Conservation (phyloP, 2,113 vertebrate species). For the Eretmochelys imbricata region DNA sequence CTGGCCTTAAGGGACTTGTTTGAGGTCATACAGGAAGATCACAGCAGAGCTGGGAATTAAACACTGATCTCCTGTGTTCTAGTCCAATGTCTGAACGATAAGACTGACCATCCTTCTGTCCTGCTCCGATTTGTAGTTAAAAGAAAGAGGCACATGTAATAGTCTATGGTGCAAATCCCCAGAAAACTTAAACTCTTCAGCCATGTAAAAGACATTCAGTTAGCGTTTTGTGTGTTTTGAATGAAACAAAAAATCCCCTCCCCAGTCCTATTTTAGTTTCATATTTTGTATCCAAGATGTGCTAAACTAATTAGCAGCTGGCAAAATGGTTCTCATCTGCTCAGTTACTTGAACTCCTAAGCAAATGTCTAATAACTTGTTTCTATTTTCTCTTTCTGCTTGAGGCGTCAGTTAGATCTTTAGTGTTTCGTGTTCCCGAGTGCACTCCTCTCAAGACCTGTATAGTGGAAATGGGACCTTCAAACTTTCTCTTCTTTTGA, state of each 20-base stretch:
- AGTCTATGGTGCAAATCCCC: not conserved
- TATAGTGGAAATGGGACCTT: accelerated
- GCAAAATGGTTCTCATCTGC: not conserved
- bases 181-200: not conserved
- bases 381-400: not conserved
- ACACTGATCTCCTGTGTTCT: accelerated
- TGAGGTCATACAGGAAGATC: not conserved
- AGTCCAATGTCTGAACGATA: not conserved
- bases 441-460: accelerated
- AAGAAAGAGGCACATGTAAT: not conserved
- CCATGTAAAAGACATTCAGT: accelerated
- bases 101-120: not conserved
- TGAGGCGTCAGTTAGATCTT: not conserved
- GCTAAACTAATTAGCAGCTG: accelerated
- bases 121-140: not conserved
- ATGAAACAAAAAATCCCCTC: not conserved
- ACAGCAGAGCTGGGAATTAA: not conserved
- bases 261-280: accelerated
- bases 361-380: not conserved
- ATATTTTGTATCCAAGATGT: accelerated
- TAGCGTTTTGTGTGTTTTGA: not conserved
- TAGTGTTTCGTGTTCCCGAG: not conserved
- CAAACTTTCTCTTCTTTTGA: not conserved
- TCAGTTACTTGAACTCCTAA: not conserved
- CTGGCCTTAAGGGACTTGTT: not conserved